Conservation (phyloP, 2,888 invertebrate genomes). For the Gnatocerus cornutus region DNA sequence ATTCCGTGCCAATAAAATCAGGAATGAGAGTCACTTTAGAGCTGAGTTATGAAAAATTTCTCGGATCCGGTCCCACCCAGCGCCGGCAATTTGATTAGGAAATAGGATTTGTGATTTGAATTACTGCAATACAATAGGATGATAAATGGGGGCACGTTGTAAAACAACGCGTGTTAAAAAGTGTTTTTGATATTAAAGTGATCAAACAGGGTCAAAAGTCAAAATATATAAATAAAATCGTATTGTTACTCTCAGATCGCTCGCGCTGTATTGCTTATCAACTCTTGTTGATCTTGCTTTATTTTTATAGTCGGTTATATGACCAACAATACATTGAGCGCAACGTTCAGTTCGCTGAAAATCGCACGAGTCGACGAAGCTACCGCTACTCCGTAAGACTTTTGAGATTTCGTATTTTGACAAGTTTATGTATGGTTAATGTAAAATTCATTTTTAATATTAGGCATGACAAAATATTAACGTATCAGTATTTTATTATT, state of each 20-base stretch:
- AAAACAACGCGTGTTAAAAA: too few species aligned
- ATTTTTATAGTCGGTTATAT: background rate
- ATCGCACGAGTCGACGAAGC: background rate
- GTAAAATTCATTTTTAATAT: slow-evolving; percentile 29
- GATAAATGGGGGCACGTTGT: too few species aligned
- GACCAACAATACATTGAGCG: background rate
- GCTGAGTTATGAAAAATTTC: background rate
- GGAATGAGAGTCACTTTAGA: background rate
- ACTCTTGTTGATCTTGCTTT: too few species aligned
- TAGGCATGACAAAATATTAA: slow-evolving; percentile 47
- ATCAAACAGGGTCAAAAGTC: too few species aligned
- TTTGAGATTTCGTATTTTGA: slow-evolving; percentile 24
- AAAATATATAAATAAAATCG: too few species aligned
- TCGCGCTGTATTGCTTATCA: too few species aligned
- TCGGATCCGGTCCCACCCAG: slow-evolving; percentile 10
- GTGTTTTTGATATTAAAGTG: too few species aligned
- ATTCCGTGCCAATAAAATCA: too few species aligned
- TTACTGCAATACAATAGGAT: too few species aligned
- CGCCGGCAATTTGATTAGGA: background rate
- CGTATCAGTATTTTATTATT: slow-evolving; percentile 47
- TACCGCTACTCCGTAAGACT: background rate
- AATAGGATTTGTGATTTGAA: too few species aligned
- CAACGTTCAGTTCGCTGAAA: background rate
- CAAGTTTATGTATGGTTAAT: slow-evolving; percentile 35
- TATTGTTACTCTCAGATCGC: background rate